phyloP scores from a whole-genome alignment of 2,888 invertebrate species.

The Thysanoteuthis rhombus region DNA sequence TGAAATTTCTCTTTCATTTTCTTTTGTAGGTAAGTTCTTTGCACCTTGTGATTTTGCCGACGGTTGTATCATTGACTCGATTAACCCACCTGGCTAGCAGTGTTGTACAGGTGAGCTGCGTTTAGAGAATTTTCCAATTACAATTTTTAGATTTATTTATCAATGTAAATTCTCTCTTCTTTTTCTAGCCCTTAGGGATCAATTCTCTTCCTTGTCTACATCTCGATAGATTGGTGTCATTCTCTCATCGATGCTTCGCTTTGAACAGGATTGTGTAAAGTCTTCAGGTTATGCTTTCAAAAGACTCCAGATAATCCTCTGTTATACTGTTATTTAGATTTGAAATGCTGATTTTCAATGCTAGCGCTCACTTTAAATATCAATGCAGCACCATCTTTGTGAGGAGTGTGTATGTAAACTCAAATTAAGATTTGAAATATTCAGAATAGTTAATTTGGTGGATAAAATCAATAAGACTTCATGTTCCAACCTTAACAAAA shows the following conservation, averaged over 20 bases:
- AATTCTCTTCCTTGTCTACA: not conserved
- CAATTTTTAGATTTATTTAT: not conserved
- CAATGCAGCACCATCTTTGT: no score
- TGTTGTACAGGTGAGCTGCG: not conserved
- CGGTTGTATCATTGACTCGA: not conserved
- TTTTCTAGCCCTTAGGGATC: not conserved
- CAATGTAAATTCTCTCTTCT: not conserved
- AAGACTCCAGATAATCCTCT: not conserved
- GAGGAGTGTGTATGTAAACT: no score
- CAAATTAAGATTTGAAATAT: no score
- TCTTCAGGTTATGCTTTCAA: not conserved
- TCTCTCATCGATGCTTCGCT: not conserved
- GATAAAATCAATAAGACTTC: no score
- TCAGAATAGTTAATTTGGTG: no score
- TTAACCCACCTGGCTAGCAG: not conserved
- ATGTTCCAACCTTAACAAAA: no score
- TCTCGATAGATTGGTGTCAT: not conserved
- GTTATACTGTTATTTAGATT: no score
- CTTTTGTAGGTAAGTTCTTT: not conserved
- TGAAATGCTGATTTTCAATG: no score
- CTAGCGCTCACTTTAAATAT: no score
- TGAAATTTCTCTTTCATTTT: not conserved
- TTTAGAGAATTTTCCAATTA: not conserved
- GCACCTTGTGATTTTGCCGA: not conserved
- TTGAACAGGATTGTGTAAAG: not conserved